A percentile compares a stretch with the other conserved stretches of the same genome.
These are phyloP conservation scores for Xanthorhoe designata DNA, from an alignment of 2,888 invertebrate genomes.

Conservation along the genomic window DNA sequence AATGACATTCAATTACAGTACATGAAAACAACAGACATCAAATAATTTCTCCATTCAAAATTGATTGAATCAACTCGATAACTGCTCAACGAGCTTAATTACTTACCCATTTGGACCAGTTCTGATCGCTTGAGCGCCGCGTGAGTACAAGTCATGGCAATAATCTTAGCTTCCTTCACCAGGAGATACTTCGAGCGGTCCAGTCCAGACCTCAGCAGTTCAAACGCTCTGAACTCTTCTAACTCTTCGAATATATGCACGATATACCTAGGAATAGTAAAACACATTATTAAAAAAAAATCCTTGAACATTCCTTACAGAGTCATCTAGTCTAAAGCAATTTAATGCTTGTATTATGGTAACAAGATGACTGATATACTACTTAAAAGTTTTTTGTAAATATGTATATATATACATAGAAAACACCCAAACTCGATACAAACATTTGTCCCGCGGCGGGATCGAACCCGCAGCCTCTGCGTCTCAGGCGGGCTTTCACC, in stretches of 20 bases:
- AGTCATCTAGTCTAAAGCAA: too few species aligned
- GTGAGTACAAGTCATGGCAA: slow-evolving; percentile 99
- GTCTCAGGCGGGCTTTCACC: too few species aligned
- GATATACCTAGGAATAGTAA: slow-evolving; percentile 88
- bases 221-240: slow-evolving; percentile 99
- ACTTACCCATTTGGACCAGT: slow-evolving; percentile 94
- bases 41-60: background rate
- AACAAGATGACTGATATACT: too few species aligned
- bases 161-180: slow-evolving; percentile 99
- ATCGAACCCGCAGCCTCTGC: too few species aligned
- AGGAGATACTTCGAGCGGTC: slow-evolving; percentile 98
- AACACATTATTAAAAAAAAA: too few species aligned
- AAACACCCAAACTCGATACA: too few species aligned
- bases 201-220: slow-evolving; percentile 96
- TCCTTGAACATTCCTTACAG: too few species aligned
- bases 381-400: too few species aligned
- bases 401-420: too few species aligned
- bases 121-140: slow-evolving; percentile 98
- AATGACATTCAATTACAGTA: too few species aligned
- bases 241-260: slow-evolving; percentile 98
- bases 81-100: background rate
- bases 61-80: background rate
- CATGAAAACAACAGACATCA: background rate
- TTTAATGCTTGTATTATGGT: too few species aligned
- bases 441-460: too few species aligned